Base-by-base conservation (phyloP, 2,113 vertebrate genomes). In the Bungarus multicinctus region DNA sequence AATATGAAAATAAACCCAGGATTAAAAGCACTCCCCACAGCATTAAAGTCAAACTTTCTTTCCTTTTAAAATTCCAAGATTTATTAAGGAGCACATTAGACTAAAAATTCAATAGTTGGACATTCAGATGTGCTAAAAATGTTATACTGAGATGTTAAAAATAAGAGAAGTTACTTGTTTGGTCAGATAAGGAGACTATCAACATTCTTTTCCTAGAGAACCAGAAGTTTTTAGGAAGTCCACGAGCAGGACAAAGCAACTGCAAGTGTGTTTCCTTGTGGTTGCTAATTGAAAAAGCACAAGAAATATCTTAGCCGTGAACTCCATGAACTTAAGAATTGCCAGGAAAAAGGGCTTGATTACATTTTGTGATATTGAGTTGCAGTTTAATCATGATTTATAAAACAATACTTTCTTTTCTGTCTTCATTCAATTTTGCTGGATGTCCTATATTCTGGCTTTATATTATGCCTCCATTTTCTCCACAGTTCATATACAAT, bases 21-120 rank as follows among this genome's bases (percentile, higher is more conserved):
- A 14, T 0, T 50, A 2, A 0, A 0, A 5, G 47, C 0, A 86
- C 1, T n/a, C 92, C n/a, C 74, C 34, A 43, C 0, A 89, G 0
- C 85, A 0, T 0, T 0, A 30, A 18, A 58, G 50, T 22, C 16
- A 0, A 54, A 54, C 11, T 58, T 5, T 55, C 2, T 57, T 1
- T 27, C 0, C 0, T 0, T 3, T 0, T 2, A 5, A 0, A 47
- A 50, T 25, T 47, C 7, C 3, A 18, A 20, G 34, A 50, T 23
- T 2, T 11, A 85, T 6, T 39, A 43, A 27, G 74, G 34, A 43
- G 34, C 34, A 43, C 34, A 10, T 43, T 81, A 43, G 34, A 22
- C 18, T 18, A 81, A 81, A 43, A 81, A 81, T 81, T 23, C 34
- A 81, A 23, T 34, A 43, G 18, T 43, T 81, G 18, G 74, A 81